A percentile compares a stretch with the other conserved stretches of the same genome.
These are phyloP conservation scores for Erebia epiphron DNA, from an alignment of 2,888 invertebrate species.

Conservation along the genomic window DNA sequence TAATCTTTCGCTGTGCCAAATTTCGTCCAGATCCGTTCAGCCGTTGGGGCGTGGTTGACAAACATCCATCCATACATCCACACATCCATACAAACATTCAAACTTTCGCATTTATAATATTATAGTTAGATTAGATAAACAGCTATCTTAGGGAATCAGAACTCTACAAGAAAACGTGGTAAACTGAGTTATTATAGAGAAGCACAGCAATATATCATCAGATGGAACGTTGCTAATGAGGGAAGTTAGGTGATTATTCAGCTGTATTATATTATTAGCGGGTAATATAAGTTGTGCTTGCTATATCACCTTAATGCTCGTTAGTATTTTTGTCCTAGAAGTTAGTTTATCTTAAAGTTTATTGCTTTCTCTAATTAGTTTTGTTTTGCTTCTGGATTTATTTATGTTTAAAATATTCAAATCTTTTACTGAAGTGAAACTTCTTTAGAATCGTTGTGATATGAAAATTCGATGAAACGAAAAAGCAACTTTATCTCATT, in stretches of 20 bases:
- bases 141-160: no score
- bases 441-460: no score
- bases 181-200: conserved; percentile 7
- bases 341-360: neutral
- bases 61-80: no score
- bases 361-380: neutral
- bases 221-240: conserved; percentile 27
- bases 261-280: conserved; percentile 18
- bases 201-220: conserved; percentile 14
- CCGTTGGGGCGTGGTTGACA: no score
- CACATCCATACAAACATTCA: no score
- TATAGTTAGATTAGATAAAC: no score
- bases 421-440: no score
- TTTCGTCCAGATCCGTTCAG: no score
- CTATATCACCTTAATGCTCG: neutral
- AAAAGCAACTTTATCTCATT: no score
- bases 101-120: no score
- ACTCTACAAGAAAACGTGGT: conserved; percentile 3
- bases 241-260: conserved; percentile 22
- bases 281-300: conserved; percentile 9
- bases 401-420: neutral
- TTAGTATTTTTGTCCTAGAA: neutral
- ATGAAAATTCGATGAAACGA: no score
- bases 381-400: neutral
- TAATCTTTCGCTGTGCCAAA: no score